Evolutionary conservation across 2,797 vertebrate species (phyloP), one percentile per base, ranked within the genome.

Genomic region (Paguma larvata): DNA sequence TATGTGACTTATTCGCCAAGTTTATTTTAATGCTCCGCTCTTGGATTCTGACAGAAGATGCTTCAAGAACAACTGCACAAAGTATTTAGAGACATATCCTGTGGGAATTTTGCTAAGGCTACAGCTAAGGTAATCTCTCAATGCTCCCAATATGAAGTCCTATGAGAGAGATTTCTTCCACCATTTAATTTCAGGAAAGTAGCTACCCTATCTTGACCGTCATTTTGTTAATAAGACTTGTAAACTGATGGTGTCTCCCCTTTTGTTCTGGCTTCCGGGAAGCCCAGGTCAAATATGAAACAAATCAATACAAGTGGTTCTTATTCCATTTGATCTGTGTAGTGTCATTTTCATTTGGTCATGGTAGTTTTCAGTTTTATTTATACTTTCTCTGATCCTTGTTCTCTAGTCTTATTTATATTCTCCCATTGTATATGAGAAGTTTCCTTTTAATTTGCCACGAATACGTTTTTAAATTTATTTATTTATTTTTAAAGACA

Each of bases 11-110:
- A 18, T 83, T 94, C 14, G 46, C n/a, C 87, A 96, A 68, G 25
- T 89, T 94, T 93, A 83, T 75, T 95, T 95, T 62, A 82, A 80
- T 80, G 51, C 3, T 92, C 27, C 70, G n/a, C 27, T 62, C 87
- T 93, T 41, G 32, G 19, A 3, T 96, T 93, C 53, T 79, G 75
- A 70, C 16, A 73, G 56, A 65, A 63, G 75, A 78, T 68, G 78
- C 14, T 56, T 2, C 15, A 46, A 84, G 68, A 89, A 83, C 13
- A 18, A 41, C 27, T 48, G 8, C 8, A 8, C 10, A 67, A 72
- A 56, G 8, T 75, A 13, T 62, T 80, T 75, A 87, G 41, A 70
- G 23, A 27, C 16, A 41, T 34, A 41, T 51, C 59, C n/a, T 82
- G 3, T 2, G 72, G 56, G 59, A 48, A 84, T 82, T 96, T 19